Base-by-base conservation (phyloP, 2,797 vertebrate genomes). In the Rhodeus uyekii region DNA sequence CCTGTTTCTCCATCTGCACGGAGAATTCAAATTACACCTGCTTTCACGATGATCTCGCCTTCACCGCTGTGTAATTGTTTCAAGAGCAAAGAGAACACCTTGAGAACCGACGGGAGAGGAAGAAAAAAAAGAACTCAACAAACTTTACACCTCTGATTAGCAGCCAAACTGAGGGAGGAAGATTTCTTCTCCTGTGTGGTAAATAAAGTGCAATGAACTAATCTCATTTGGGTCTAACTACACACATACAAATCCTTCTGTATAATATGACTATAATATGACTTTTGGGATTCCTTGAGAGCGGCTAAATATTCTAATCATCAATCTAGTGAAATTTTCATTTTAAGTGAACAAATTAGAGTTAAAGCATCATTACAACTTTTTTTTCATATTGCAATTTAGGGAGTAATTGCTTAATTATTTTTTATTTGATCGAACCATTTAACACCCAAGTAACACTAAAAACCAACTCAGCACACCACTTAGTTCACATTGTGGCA, bases 11-110 rank as follows among this genome's bases (percentile, higher is more conserved):
- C 27, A 24, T 60, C 84, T 84, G 65, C 42, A 71, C 38, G 24
- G 42, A 76, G 81, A 87, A 87, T 83, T 86, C 61, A 80, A 85
- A 87, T 86, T 85, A 76, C 75, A 76, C 76, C 84, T 68, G 74
- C 82, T 76, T 78, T 64, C 50, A 78, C 69, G 42, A 76, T 76
- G 69, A 71, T 84, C 83, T 83, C 77, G 39, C 83, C 79, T 81
- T 77, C 39, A 50, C 38, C 2, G 55, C 74, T 36, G 42, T 27
- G 65, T 58, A 78, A 74, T 65, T 38, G 67, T 76, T 87, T 85
- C 80, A 78, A 83, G 64, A 76, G 53, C 72, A 79, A 38, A 38
- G 48, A 84, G 48, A 81, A 55, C 78, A 83, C 83, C 80, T 78
- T 78, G 75, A 61, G 73, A 65, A 42, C 36, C n/a, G 14, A 34